Evolutionary conservation across 2,113 vertebrate species (phyloP), one percentile per base, ranked within the genome.

Genomic region (Thamnaconus septentrionalis): DNA sequence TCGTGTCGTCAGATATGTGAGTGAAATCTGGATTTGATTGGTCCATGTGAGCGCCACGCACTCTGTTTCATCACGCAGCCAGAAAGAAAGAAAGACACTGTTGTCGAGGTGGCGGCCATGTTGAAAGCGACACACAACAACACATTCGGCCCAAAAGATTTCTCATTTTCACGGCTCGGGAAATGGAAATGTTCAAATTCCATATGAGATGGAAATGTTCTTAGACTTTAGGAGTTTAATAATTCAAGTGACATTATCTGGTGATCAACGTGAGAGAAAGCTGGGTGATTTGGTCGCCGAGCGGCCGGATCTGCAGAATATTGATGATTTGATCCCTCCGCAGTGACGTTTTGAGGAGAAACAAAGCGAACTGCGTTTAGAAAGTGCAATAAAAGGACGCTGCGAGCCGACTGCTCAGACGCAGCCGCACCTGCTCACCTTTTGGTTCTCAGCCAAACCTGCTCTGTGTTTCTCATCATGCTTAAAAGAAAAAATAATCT

Each of bases 1-100:
- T 80, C 66, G 59, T 81, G 79, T 87, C 78, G 74, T 82, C 71
- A 64, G 18, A 31, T 31, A 31, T 31, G 18, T 31, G 18, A 31
- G 73, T 69, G 67, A 73, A 75, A 80, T 76, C 60, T 68, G 74
- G 64, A 83, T 82, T 72, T 68, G 60, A 78, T 72, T 78, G 80
- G 75, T 71, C 64, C 63, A 41, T 57, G 10, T 59, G n/a, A 41
- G 61, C 55, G 60, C 66, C 76, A 66, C 68, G 65, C 59, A 69
- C 59, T 65, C 47, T 55, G 66, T 71, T 53, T 61, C 74, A 68
- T 81, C 70, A n/a, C 45, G 62, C 71, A 66, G 76, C 53, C 3
- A 59, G 39, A 60, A 41, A 40, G 12, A 45, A 46, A 58, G 12
- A 53, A 18, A n/a, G 60, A 42, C 55, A 52, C 41, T 56, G 68